Percentiles rank a stretch among this genome's conserved stretches.
Evolutionary conservation across 2,797 vertebrate genomes (phyloP).

Genomic region (Acrossocheilus wenchowensis): DNA sequence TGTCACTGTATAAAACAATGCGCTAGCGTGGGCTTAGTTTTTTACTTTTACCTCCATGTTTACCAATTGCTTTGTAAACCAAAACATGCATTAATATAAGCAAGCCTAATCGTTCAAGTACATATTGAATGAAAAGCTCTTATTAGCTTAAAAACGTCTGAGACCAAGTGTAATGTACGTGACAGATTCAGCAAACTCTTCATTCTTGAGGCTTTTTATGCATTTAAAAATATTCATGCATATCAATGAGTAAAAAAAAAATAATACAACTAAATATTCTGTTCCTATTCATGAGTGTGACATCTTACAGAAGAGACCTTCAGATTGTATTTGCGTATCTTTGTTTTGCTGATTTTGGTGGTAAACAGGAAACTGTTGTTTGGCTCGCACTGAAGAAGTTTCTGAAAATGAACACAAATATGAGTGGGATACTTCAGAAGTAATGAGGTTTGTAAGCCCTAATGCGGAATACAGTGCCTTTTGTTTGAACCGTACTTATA

Average conservation of each 20-base stretch:
- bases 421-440: slow-evolving; percentile 44
- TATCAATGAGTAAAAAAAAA: neutral
- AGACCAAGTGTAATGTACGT: slow-evolving; percentile 8
- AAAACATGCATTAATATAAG: neutral
- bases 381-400: neutral
- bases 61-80: neutral
- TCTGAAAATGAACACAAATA: neutral
- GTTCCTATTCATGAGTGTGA: neutral
- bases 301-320: slow-evolving; percentile 4
- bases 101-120: neutral
- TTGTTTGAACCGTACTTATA: slow-evolving; percentile 67
- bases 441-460: slow-evolving; percentile 65
- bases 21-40: slow-evolving; percentile 28
- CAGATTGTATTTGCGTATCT: neutral
- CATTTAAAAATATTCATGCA: neutral
- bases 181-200: slow-evolving; percentile 22
- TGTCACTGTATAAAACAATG: slow-evolving; percentile 12
- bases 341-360: neutral
- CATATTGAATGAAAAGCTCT: neutral
- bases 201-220: slow-evolving; percentile 7
- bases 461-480: slow-evolving; percentile 63
- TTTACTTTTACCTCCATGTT: neutral
- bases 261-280: neutral
- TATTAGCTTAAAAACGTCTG: neutral
- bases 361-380: slow-evolving; percentile 31